Conservation (phyloP, 2,888 invertebrate species). For the Troglohyphantes excavatus region DNA sequence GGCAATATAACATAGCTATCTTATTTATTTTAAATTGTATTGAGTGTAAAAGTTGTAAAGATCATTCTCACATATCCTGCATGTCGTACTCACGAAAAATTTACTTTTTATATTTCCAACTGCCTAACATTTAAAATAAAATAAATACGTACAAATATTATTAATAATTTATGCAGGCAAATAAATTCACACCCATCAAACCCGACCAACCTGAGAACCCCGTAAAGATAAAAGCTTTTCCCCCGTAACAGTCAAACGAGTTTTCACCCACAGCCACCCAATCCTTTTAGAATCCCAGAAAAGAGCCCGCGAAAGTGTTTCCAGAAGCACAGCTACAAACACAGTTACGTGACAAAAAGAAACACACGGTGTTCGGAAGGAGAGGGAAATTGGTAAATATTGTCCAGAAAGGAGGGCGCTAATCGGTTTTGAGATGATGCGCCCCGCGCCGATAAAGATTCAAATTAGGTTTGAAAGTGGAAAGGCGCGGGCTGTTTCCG, state of each 20-base stretch:
- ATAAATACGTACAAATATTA: too few species aligned
- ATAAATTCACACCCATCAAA: too few species aligned
- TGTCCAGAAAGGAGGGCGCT: conserved; percentile 2
- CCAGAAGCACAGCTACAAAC: not conserved
- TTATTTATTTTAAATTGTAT: too few species aligned
- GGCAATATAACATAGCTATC: too few species aligned
- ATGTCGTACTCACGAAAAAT: too few species aligned
- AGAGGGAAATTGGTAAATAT: conserved; percentile 45
- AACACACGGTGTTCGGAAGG: not conserved
- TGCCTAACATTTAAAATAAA: too few species aligned
- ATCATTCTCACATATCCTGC: too few species aligned
- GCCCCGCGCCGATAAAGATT: conserved; percentile 46
- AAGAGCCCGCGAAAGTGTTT: not conserved
- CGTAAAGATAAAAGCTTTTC: not conserved
- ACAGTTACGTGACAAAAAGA: not conserved
- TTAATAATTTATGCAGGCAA: too few species aligned
- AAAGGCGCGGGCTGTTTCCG: not conserved
- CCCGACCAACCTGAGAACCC: too few species aligned
- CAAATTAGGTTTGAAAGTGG: conserved; percentile 45
- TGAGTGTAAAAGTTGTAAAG: too few species aligned
- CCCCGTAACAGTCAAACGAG: not conserved
- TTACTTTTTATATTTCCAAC: too few species aligned
- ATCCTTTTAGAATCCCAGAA: not conserved
- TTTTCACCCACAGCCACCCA: not conserved
- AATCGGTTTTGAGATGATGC: conserved; percentile 17